These are phyloP conservation scores for Alces alces DNA, from an alignment of 2,113 vertebrate species.

Conservation along the genomic window DNA sequence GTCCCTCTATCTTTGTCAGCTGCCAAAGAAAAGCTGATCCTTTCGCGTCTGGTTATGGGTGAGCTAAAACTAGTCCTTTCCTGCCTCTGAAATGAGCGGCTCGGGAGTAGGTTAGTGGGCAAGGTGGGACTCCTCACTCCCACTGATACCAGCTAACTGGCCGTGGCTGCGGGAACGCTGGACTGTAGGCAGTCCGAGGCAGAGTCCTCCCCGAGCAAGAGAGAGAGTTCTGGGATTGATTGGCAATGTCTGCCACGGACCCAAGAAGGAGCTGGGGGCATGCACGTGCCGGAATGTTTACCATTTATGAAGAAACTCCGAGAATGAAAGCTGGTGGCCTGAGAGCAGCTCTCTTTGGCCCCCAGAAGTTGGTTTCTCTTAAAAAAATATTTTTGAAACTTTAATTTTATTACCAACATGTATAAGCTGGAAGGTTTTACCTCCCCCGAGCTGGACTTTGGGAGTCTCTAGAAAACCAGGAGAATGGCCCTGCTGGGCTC, in stretches of 20 bases:
- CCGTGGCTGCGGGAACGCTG: background rate
- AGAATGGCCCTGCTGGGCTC: background rate
- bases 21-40: background rate
- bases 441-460: background rate
- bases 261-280: accelerated
- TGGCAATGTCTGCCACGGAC: background rate
- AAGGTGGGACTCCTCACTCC: background rate
- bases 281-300: accelerated
- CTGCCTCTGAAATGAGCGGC: background rate
- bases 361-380: background rate
- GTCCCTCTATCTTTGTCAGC: too few relatives aligned
- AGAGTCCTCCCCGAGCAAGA: background rate
- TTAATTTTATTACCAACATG: background rate
- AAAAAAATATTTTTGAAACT: background rate
- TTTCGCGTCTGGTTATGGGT: background rate
- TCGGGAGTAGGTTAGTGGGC: background rate
- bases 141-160: background rate
- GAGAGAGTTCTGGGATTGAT: background rate
- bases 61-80: background rate
- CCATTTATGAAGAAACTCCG: background rate
- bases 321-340: background rate
- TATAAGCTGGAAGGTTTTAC: background rate
- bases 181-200: background rate
- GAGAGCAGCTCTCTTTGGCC: background rate
- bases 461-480: background rate